These are phyloP conservation scores for Aurelia sp. DNA, from an alignment of 30 jellyfish, hydroid and myxozoan species.

Conservation along the genomic window DNA sequence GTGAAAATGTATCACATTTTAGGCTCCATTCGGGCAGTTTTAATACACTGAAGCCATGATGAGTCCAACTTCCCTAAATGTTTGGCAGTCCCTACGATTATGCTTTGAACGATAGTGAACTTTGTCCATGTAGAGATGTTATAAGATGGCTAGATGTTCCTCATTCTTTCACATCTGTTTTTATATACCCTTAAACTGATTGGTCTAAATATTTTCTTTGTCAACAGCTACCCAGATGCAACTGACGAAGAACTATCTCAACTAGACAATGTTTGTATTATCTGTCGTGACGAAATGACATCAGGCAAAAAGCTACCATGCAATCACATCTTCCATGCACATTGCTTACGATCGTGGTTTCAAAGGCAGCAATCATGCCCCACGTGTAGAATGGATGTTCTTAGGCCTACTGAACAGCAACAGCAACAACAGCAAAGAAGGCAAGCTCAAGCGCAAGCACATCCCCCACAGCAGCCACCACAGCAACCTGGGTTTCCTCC, in stretches of 20 bases:
- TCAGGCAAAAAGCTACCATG: conserved; percentile 98
- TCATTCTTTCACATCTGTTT: no score
- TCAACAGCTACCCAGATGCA: conserved; percentile 94
- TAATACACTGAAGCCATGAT: no score
- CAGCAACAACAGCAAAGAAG: conserved; percentile 73
- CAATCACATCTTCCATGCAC: conserved; percentile 94
- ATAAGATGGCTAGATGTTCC: no score
- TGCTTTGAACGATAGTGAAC: no score
- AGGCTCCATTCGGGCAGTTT: no score
- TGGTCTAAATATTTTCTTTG: not conserved
- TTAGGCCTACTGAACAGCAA: conserved; percentile 83
- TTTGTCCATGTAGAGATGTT: no score
- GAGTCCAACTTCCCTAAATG: no score
- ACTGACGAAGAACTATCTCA: conserved; percentile 87
- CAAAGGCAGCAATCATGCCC: conserved; percentile 99
- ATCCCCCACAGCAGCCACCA: conserved; percentile 48
- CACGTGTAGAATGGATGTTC: conserved; percentile 98
- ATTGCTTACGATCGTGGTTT: conserved; percentile 99
- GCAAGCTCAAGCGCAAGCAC: conserved; percentile 60
- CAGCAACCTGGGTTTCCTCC: conserved; percentile 66
- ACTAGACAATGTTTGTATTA: conserved; percentile 90
- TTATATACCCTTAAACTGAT: no score
- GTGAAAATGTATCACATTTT: no score
- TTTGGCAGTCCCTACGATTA: no score
- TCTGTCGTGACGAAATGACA: conserved; percentile 99